Base-by-base conservation (phyloP, 2,797 vertebrate species). In the Rhodeus uyekii region DNA sequence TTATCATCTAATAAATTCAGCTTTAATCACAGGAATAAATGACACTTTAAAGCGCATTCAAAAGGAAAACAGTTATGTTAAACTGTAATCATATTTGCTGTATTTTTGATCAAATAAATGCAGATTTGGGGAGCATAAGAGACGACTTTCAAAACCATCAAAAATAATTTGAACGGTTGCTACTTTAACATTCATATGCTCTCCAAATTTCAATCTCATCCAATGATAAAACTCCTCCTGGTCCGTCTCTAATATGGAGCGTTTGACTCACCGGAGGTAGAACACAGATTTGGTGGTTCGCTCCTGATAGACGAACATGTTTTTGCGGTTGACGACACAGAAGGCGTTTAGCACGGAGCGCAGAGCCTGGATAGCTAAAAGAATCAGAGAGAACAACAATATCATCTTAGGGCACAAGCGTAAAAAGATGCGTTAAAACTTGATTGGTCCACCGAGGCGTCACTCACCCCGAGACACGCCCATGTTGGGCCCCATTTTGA, bases 231-330 rank as follows among this genome's bases (percentile, higher is more conserved):
- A 34, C 24, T 27, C 13, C 29, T 12, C 24, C 29, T 36, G 19
- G 29, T 72, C 24, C 18, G 24, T 14, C 19, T 29, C 7, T 32
- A 58, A 64, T 64, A 63, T 38, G 16, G 32, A 55, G 8, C 3
- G 39, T 63, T 5, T 60, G 61, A 36, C 94, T 80, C 88, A 99
- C 98, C 97, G 95, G 91, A 99, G 97, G 89, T 99, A 99, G 94
- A 97, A 99, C 78, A 99, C 98, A 1, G 97, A 97, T 90, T 98
- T 98, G 5, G 97, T 99, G 48, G 96, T 94, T 29, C 97, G 96
- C 83, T 99, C 98, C 92, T 99, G 98, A 90, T 99, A 99, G 80
- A 99, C 97, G 88, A 99, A 99, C 98, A 99, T 98, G 89, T 98
- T 99, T 92, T 99, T 99, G 90, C 97, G 95, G 94, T 99, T 99